Evolutionary conservation across 2,113 vertebrate species (phyloP).

Genomic region (Piaya cayana): DNA sequence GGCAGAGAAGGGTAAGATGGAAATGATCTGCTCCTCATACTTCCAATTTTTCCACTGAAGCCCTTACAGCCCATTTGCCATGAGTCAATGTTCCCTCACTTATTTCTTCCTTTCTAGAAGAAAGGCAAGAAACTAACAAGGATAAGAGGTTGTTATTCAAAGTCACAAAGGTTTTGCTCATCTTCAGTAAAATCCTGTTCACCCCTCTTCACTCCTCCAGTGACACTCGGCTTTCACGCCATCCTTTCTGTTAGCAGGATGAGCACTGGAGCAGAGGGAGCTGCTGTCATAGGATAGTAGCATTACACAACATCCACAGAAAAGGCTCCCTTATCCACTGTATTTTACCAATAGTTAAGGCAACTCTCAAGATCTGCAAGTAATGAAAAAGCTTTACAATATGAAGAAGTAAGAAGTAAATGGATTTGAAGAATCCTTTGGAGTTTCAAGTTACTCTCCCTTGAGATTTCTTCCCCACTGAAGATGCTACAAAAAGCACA

Average conservation of each 20-base stretch:
- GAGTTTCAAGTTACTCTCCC: neutral
- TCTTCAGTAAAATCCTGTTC: neutral
- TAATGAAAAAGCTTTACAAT: neutral
- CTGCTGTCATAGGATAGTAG: neutral
- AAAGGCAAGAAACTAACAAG: neutral
- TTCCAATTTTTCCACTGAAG: neutral
- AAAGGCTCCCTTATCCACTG: neutral
- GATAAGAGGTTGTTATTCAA: neutral
- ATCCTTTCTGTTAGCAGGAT: neutral
- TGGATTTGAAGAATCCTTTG: neutral
- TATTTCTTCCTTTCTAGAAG: neutral
- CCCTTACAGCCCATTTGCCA: neutral
- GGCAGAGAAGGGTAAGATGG: neutral
- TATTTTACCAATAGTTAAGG: accelerated
- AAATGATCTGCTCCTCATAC: neutral
- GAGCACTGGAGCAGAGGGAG: neutral
- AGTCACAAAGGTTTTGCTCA: neutral
- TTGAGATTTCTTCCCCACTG: too few species aligned
- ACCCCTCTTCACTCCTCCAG: neutral
- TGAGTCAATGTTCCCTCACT: neutral
- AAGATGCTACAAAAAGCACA: neutral
- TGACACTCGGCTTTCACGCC: neutral
- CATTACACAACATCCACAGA: neutral
- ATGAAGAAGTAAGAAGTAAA: neutral
- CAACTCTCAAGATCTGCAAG: accelerated